phyloP scores from a whole-genome alignment of 2,113 vertebrate species.

The Prolemur simus region DNA sequence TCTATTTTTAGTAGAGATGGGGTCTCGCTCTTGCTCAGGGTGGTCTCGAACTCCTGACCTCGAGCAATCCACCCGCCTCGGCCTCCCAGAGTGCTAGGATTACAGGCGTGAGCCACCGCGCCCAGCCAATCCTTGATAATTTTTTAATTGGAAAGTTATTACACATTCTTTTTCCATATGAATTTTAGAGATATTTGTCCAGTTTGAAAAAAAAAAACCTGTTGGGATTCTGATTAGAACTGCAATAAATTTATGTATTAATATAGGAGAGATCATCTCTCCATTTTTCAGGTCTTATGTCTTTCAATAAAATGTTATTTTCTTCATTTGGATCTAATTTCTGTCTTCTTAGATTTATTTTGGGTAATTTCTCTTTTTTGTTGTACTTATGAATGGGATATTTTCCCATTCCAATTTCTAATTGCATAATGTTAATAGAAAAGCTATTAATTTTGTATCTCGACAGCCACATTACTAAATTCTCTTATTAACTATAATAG shows the following conservation, averaged over 20 bases:
- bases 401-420: constrained; percentile 46
- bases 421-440: constrained; percentile 41
- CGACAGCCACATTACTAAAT: background rate
- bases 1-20: too few species aligned
- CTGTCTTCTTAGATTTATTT: constrained; percentile 44
- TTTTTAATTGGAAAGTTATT: constrained; percentile 41
- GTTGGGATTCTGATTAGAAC: background rate
- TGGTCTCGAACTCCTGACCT: too few species aligned
- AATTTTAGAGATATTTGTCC: constrained; percentile 42
- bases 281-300: background rate
- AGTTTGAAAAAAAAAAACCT: background rate
- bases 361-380: constrained; percentile 39
- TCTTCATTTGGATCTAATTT: constrained; percentile 41
- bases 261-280: background rate
- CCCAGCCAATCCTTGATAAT: background rate
- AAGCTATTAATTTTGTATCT: constrained; percentile 51
- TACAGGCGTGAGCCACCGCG: too few species aligned
- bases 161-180: background rate
- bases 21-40: too few species aligned
- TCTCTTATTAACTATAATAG: constrained; percentile 28
- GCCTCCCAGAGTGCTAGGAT: too few species aligned
- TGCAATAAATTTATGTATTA: constrained; percentile 34
- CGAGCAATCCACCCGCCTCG: too few species aligned
- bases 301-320: constrained; percentile 49
- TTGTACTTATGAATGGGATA: constrained; percentile 28